phyloP scores from a whole-genome alignment of 2,797 vertebrate species.

The Neosilurus mollespiculum region DNA sequence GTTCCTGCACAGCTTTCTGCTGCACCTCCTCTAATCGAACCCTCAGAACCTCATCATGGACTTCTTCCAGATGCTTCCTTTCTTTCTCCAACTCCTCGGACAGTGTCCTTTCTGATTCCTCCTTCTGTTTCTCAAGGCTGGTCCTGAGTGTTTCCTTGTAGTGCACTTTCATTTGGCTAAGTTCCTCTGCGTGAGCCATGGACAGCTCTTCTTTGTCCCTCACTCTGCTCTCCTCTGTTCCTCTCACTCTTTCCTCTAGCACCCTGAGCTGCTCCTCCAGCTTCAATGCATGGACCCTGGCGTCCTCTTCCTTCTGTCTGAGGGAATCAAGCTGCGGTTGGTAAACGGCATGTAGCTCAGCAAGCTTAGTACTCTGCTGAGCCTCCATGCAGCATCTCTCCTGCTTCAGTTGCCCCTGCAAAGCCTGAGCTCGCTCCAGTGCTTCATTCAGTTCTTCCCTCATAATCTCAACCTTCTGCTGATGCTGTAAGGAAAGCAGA shows the following conservation, averaged over 20 bases:
- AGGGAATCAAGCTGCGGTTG: conserved; percentile 66
- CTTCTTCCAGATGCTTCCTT: conserved; percentile 48
- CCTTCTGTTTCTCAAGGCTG: conserved; percentile 59
- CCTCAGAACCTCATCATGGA: conserved; percentile 33
- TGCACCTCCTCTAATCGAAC: conserved; percentile 65
- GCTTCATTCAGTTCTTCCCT: conserved; percentile 66
- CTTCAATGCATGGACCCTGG: conserved; percentile 52
- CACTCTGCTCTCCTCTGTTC: conserved; percentile 39
- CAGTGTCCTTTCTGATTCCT: conserved; percentile 58
- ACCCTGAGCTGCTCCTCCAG: conserved; percentile 68
- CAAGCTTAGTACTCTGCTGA: conserved; percentile 68
- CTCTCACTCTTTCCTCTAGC: conserved; percentile 52
- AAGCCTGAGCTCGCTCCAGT: conserved; percentile 55
- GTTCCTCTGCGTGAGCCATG: conserved; percentile 55
- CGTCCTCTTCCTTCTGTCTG: conserved; percentile 62
- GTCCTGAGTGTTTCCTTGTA: conserved; percentile 51
- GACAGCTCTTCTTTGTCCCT: conserved; percentile 61
- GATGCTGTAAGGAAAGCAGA: conserved; percentile 64
- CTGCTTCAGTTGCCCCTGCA: conserved; percentile 65
- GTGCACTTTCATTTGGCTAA: conserved; percentile 58
- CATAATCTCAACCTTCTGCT: conserved; percentile 69
- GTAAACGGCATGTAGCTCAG: conserved; percentile 65
- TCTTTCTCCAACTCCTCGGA: conserved; percentile 59
- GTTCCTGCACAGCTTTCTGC: conserved; percentile 64
- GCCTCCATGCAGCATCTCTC: conserved; percentile 66